Conservation (phyloP, 1,140 invertebrate genomes). For the Drosophila kepulauana region DNA sequence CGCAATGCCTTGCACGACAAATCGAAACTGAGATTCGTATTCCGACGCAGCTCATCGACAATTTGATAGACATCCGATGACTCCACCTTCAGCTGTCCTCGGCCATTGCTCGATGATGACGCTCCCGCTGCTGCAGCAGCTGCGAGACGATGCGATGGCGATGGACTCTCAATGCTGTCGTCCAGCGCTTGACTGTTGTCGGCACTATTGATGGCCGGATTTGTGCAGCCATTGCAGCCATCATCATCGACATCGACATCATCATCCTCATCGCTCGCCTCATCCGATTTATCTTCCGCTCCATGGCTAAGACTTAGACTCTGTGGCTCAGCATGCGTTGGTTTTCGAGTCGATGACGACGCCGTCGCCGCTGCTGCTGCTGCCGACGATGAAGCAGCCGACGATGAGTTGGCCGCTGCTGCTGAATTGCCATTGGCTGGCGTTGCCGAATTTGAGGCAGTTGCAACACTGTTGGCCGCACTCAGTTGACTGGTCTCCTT, state of each 20-base stretch:
- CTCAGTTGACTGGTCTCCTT: slow-evolving; percentile 79
- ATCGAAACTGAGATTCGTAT: no score
- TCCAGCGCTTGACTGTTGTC: no score
- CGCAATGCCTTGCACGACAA: slow-evolving; percentile 93
- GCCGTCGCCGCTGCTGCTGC: not conserved
- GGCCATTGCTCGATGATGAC: no score
- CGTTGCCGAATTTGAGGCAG: not conserved
- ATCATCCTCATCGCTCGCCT: slow-evolving; percentile 62
- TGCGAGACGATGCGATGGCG: no score
- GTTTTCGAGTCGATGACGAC: not conserved
- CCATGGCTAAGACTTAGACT: slow-evolving; percentile 46
- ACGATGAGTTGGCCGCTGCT: not conserved
- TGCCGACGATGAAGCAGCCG: not conserved
- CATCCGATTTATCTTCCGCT: slow-evolving; percentile 71
- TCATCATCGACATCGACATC: no score
- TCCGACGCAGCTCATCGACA: no score
- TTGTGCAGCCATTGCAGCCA: no score
- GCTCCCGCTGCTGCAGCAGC: no score
- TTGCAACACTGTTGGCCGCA: slow-evolving; percentile 56
- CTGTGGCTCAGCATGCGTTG: slow-evolving; percentile 43
- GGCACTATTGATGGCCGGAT: no score
- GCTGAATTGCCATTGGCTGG: not conserved
- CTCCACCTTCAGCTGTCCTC: no score
- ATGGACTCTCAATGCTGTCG: no score
- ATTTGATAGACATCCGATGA: no score